Percentiles rank a stretch among this genome's conserved stretches.
These are phyloP conservation scores for Spinibarbus caldwelli DNA, from an alignment of 2,797 vertebrate species.

Conservation along the genomic window DNA sequence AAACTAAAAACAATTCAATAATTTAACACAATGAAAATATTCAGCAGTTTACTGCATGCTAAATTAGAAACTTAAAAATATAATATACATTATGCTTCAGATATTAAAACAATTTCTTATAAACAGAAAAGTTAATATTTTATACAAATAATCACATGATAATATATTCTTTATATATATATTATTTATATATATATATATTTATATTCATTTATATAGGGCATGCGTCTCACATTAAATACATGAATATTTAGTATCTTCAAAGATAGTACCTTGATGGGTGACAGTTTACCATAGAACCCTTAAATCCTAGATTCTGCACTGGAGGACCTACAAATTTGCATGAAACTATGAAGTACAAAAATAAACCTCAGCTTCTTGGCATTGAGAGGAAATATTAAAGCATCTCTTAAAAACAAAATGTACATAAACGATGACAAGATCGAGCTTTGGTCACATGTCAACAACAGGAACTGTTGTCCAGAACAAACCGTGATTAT, in stretches of 20 bases:
- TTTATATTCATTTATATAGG: conserved; percentile 73
- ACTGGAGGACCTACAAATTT: conserved; percentile 73
- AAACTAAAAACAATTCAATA: conserved; percentile 67
- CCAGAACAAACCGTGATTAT: conserved; percentile 48
- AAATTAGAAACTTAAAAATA: conserved; percentile 75
- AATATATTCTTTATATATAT: conserved; percentile 57
- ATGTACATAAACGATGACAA: conserved; percentile 71
- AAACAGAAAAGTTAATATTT: conserved; percentile 67
- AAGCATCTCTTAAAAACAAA: conserved; percentile 80
- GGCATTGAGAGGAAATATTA: conserved; percentile 78
- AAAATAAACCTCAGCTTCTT: conserved; percentile 84
- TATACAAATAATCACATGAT: conserved; percentile 76
- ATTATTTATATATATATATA: conserved; percentile 64
- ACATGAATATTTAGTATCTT: conserved; percentile 68
- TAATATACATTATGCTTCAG: conserved; percentile 69
- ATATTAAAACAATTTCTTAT: conserved; percentile 68
- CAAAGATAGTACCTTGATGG: conserved; percentile 65
- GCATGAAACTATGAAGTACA: conserved; percentile 78
- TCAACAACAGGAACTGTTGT: conserved; percentile 68
- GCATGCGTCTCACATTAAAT: conserved; percentile 78
- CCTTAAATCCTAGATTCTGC: conserved; percentile 68
- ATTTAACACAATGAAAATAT: conserved; percentile 63
- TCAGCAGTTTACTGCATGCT: conserved; percentile 77
- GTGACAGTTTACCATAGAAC: conserved; percentile 65
- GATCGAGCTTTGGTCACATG: conserved; percentile 80